Conservation (phyloP, 2,888 invertebrate genomes). For the Syrphus vitripennis region DNA sequence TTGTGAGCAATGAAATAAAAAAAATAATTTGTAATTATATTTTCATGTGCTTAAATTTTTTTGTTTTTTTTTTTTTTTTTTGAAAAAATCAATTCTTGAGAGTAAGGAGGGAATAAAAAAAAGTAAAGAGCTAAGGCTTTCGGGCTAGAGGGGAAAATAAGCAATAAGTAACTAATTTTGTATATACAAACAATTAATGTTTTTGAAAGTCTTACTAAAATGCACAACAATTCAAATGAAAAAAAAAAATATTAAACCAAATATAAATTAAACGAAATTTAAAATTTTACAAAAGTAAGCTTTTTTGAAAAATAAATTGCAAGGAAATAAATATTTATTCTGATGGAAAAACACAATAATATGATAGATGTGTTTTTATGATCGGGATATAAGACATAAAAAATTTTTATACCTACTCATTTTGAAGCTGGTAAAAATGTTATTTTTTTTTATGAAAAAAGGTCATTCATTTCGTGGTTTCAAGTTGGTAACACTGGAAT, state of each 20-base stretch:
- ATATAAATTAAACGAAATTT: neutral
- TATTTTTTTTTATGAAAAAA: no score
- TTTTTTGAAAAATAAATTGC: conserved; percentile 55
- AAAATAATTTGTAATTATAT: conserved; percentile 46
- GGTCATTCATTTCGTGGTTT: no score
- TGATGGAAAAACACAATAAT: neutral
- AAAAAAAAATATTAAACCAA: neutral
- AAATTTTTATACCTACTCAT: no score
- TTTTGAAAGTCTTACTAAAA: neutral
- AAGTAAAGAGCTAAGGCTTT: conserved; percentile 61
- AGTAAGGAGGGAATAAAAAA: conserved; percentile 61
- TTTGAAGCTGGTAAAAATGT: no score
- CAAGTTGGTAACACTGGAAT: no score
- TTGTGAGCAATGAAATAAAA: conserved; percentile 43
- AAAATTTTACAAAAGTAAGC: conserved; percentile 49
- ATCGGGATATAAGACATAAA: neutral
- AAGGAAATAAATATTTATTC: neutral
- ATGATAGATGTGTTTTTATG: neutral
- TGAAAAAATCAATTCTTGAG: neutral
- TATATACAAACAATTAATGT: conserved; percentile 33
- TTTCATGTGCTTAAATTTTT: conserved; percentile 23
- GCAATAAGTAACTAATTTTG: conserved; percentile 24
- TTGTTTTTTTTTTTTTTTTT: neutral
- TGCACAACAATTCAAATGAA: neutral
- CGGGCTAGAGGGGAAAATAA: conserved; percentile 62